Base-by-base conservation (phyloP, 2,113 vertebrate genomes). In the Dromas ardeola region DNA sequence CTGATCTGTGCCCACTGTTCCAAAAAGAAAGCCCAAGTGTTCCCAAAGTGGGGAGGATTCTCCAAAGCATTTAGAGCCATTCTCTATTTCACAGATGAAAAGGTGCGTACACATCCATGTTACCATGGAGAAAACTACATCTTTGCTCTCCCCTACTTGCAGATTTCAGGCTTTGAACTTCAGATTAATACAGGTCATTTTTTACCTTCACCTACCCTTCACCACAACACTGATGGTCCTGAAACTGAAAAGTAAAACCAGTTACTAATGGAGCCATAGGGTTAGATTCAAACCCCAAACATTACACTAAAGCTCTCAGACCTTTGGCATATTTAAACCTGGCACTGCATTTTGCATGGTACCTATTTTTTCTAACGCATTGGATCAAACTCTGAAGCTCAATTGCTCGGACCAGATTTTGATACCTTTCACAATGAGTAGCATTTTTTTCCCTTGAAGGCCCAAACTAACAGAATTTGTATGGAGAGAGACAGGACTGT, bases 31-130 rank as follows among this genome's bases (percentile, higher is more conserved):
- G 67, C 77, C 92, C 63, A 79, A 79, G 91, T 18, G 22, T 84
- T 96, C 88, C 91, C 73, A 94, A 96, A 96, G 86, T 91, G 56
- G 77, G 83, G 86, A 96, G 81, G 86, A 89, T 94, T 86, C 73
- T 82, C 92, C 96, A 95, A 94, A 95, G 86, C 86, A 86, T 84
- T 92, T 86, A 69, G 91, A 97, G 70, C 53, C 53, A 69, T 87
- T 95, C 71, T 93, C 77, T 89, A 0, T 81, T 95, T 93, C 86
- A 84, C 66, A 95, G 95, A 91, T 95, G 43, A 93, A 95, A 95
- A 95, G 73, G 49, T 72, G 81, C 14, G 2, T 92, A 88, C 77
- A 81, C 58, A 88, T 93, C 77, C 77, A 78, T 53, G 81, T 86
- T 95, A 92, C 94, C 86, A 95, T 92, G 86, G 91, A 95, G 86